Evolutionary conservation across 2,888 invertebrate genomes (phyloP).

Genomic region (Griposia aprilina): DNA sequence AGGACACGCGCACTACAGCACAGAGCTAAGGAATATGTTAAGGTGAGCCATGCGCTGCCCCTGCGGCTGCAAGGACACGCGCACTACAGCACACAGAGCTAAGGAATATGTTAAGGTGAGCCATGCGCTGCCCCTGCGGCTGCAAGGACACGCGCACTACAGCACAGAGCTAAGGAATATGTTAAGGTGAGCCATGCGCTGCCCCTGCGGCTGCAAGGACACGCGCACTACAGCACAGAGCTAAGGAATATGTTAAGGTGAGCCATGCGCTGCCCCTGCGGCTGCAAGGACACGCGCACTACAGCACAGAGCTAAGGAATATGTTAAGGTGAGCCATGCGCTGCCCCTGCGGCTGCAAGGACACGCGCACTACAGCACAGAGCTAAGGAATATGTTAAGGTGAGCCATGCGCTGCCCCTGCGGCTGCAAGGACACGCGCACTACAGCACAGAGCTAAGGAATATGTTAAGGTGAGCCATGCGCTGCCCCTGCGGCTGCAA

Average conservation of each 20-base stretch:
- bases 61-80: too few relatives aligned
- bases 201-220: not conserved
- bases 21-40: too few relatives aligned
- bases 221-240: not conserved
- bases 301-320: too few relatives aligned
- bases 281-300: too few relatives aligned
- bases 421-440: not conserved
- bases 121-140: not conserved
- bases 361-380: too few relatives aligned
- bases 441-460: not conserved
- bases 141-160: not conserved
- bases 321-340: too few relatives aligned
- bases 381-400: not conserved
- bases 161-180: not conserved
- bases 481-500: not conserved
- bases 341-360: too few relatives aligned
- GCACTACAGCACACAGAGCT: too few relatives aligned
- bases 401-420: not conserved
- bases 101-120: not conserved
- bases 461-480: not conserved
- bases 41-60: too few relatives aligned
- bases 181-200: not conserved
- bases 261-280: conserved; percentile 6
- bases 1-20: too few relatives aligned
- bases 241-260: conserved; percentile 36